A percentile compares a stretch with the other conserved stretches of the same genome.
Evolutionary conservation across 2,113 vertebrate species (phyloP).

Genomic region (Entomyzon cyanotis): DNA sequence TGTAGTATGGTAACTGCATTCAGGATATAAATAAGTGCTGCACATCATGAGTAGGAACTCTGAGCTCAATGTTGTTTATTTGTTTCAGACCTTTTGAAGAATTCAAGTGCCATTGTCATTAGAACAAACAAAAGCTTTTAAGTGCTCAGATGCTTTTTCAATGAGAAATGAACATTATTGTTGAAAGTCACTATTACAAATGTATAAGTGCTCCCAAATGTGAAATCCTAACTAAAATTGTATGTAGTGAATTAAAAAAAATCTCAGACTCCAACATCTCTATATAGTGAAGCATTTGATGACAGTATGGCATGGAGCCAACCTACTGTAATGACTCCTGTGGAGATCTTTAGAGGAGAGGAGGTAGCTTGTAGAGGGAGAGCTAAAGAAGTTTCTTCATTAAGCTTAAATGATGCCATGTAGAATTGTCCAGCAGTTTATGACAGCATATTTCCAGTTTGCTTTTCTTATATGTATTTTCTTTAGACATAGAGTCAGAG

Average conservation of each 20-base stretch:
- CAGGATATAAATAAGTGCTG: neutral
- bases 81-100: neutral
- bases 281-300: neutral
- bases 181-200: neutral
- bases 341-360: neutral
- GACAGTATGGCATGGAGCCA: neutral
- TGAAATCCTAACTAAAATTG: neutral
- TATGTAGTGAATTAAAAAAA: neutral
- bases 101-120: neutral
- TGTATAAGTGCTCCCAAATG: neutral
- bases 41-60: neutral
- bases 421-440: neutral
- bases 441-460: neutral
- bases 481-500: neutral
- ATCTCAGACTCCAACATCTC: neutral
- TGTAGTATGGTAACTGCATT: neutral
- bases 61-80: neutral
- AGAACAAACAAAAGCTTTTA: neutral
- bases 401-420: neutral
- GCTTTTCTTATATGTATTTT: neutral
- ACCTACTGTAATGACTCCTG: neutral
- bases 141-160: neutral
- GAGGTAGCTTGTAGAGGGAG: neutral
- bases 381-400: neutral
- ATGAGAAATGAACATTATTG: neutral